These are phyloP conservation scores for Propithecus deckenii DNA, from an alignment of 2,797 vertebrate genomes.

Conservation along the genomic window DNA sequence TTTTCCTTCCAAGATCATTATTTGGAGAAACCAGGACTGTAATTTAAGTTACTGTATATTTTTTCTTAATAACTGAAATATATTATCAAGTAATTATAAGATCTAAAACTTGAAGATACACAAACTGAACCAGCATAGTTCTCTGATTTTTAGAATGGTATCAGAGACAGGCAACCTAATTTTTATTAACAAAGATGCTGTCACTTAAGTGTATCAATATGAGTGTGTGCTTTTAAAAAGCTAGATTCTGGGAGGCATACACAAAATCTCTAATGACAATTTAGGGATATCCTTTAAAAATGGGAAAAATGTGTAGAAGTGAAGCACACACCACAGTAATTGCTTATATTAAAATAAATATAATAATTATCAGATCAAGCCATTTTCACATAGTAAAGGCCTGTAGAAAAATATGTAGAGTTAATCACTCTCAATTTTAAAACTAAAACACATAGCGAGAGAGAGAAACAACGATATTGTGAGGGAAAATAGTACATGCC, in stretches of 20 bases:
- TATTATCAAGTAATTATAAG: background rate
- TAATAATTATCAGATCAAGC: background rate
- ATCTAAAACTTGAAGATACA: background rate
- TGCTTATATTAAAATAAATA: background rate
- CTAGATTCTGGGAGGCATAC: background rate
- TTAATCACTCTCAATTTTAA: background rate
- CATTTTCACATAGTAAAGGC: background rate
- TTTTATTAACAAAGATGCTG: background rate
- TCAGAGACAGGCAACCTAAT: background rate
- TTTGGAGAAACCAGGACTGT: background rate
- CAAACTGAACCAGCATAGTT: background rate
- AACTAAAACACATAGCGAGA: background rate
- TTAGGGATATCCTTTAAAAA: background rate
- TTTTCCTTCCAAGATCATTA: background rate
- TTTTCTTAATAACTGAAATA: constrained; percentile 16
- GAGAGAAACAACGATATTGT: background rate
- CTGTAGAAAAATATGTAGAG: background rate
- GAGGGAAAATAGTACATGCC: background rate
- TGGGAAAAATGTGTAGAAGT: background rate
- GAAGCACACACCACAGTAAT: background rate
- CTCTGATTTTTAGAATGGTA: background rate
- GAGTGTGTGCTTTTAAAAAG: background rate
- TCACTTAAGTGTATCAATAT: background rate
- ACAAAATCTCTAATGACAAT: background rate
- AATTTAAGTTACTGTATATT: background rate